Percentiles rank a stretch among this genome's conserved stretches.
Evolutionary conservation across 2,888 invertebrate genomes (phyloP).

Genomic region (Eugnorisma glareosa): DNA sequence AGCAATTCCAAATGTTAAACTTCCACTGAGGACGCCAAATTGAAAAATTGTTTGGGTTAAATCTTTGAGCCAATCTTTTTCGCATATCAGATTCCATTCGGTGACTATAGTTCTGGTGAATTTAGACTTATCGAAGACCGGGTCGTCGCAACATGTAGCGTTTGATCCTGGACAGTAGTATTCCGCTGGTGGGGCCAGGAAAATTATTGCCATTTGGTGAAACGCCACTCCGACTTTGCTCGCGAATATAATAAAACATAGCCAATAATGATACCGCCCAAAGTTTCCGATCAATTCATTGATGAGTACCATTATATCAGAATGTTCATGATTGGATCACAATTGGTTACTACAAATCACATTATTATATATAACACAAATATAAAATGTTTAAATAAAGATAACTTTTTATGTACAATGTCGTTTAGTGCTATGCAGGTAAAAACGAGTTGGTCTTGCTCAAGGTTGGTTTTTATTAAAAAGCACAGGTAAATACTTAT

Average conservation of each 20-base stretch:
- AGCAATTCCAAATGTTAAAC: conserved; percentile 92
- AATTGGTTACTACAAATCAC: conserved; percentile 22
- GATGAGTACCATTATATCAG: conserved; percentile 78
- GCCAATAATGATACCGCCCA: conserved; percentile 62
- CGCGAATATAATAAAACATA: conserved; percentile 83
- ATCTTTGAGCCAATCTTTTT: conserved; percentile 91
- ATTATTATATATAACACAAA: conserved; percentile 23
- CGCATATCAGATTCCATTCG: conserved; percentile 94
- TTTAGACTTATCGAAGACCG: conserved; percentile 91
- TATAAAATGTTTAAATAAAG: conserved; percentile 39
- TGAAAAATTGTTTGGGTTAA: conserved; percentile 94
- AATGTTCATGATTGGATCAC: conserved; percentile 10
- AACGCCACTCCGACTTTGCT: conserved; percentile 89
- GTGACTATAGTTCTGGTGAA: conserved; percentile 93
- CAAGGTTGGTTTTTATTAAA: conserved; percentile 37
- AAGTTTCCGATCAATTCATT: conserved; percentile 82
- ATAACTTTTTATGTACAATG: conserved; percentile 29
- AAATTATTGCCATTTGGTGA: conserved; percentile 89
- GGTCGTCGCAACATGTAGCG: conserved; percentile 86
- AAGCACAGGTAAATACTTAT: conserved; percentile 6
- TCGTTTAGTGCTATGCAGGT: conserved; percentile 36
- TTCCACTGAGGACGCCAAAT: conserved; percentile 93
- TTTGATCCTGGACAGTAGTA: conserved; percentile 78
- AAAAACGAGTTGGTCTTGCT: conserved; percentile 59
- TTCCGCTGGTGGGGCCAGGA: conserved; percentile 84